A percentile compares a stretch with the other conserved stretches of the same genome.
These are phyloP conservation scores for Triplophysa tibetana DNA, from an alignment of 2,113 vertebrate genomes.

Conservation along the genomic window DNA sequence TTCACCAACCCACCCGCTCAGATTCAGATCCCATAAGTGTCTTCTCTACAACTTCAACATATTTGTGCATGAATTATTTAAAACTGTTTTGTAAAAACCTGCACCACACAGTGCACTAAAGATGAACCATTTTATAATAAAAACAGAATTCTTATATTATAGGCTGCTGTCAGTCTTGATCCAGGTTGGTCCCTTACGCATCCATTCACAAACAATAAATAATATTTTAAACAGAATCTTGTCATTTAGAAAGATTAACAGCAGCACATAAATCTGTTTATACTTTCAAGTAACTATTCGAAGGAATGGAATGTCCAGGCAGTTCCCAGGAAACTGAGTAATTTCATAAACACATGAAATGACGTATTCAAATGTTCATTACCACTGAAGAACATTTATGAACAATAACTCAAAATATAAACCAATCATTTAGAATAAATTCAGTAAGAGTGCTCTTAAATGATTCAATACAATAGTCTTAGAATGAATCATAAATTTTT, in stretches of 20 bases:
- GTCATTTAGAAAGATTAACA: conserved; percentile 30
- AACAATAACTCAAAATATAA: neutral
- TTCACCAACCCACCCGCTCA: conserved; percentile 11
- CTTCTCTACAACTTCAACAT: conserved; percentile 25
- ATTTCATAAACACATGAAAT: conserved; percentile 54
- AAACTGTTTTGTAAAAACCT: neutral
- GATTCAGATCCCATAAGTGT: conserved; percentile 2
- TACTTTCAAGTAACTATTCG: conserved; percentile 39
- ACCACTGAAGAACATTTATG: conserved; percentile 21
- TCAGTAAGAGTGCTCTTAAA: conserved; percentile 10
- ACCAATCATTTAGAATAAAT: neutral
- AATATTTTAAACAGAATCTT: conserved; percentile 39
- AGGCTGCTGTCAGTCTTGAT: neutral
- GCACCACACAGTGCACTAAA: neutral
- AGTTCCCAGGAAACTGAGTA: conserved; percentile 56
- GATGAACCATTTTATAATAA: neutral
- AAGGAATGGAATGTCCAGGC: conserved; percentile 39
- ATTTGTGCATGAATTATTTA: neutral
- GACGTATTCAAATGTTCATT: conserved; percentile 35
- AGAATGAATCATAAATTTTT: neutral
- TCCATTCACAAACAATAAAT: neutral
- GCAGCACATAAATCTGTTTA: conserved; percentile 41
- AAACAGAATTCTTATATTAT: neutral
- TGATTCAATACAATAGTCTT: neutral
- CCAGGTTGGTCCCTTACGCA: neutral